Base-by-base conservation (phyloP, 2,888 invertebrate genomes). In the Autographa gamma region DNA sequence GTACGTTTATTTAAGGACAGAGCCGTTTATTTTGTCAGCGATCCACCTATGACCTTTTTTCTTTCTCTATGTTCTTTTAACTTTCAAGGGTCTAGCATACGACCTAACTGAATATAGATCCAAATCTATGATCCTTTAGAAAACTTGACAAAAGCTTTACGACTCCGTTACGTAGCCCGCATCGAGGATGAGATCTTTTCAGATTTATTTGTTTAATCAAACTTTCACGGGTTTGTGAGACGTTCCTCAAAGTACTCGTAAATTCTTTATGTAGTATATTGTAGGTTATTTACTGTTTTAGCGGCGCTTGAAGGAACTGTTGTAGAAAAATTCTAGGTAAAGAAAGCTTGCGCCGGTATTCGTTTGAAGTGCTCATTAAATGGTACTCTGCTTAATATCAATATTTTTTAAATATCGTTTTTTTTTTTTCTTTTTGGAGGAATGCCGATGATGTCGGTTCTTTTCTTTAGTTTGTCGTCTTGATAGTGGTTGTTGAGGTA, bases 131-230 rank as follows among this genome's bases (percentile, higher is more conserved):
- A 61, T 73, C 63, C 48, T 74, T 60, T 2, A 52, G 41, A 66
- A 69, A 75, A 60, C 38, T 65, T 60, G n/a, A 54, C 41, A 54
- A 63, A 76, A 60, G 56, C 38, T 70, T 74, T 31, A 67, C 60
- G 74, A 65, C 63, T 60, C 5, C 18, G 31, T 18, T 19, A 60
- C 34, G 18, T n/a, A 63, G 59, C 77, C 65, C 71, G 71, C 71
- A 74, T 74, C 66, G 43, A 52, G 19, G 18, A 71, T 13, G 41
- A 67, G 60, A 71, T 77, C 58, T 71, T 59, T 54, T 11, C 9
- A 41, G 71, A 77, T 77, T 77, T 74, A 73, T 77, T 67, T 60
- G 56, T 67, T 74, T 70, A 69, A 71, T 67, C 60, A 77, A 77
- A 73, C n/a, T 73, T 56, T 61, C 54, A 41, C 43, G 59, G 31